Evolutionary conservation across 1,140 invertebrate genomes (phyloP), one percentile per base, ranked within the genome.

Genomic region (Branchinecta lindahli): DNA sequence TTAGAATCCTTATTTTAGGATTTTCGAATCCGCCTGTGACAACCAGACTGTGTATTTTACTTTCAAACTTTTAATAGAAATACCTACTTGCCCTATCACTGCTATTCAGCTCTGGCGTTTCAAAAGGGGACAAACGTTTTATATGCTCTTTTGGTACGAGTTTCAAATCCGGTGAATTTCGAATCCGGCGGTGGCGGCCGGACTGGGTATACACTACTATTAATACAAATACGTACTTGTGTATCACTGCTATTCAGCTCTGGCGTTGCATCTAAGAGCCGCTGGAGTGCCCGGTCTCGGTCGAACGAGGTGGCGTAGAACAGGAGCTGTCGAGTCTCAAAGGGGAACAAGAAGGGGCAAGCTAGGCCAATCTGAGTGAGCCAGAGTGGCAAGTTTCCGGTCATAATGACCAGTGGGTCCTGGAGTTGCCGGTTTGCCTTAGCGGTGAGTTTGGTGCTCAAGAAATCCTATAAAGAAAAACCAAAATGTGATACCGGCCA

Each of bases 261-360:
- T 0, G 89, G 90, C 8, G 87, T 86, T 68, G 89, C 88, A 79
- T 98, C 95, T 72, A 97, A 81, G 69, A 98, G 83, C 68, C 92
- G 85, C 80, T 96, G 92, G 70, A 98, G 81, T 47, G 95, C 94
- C 77, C 96, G 85, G 81, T 95, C 92, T 66, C 95, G 85, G 82
- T 98, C 95, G 80, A 98, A 98, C 46, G 92, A 92, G 47, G 92
- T 95, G 47, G 93, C 92, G 81, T 97, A 98, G 80, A 98, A 92
- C 46, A 98, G 80, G 75, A 97, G 81, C 79, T 98, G 94, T 8
- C 95, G 84, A 44, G 94, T 96, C 79, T 98, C 94, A 80, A 98
- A 98, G 52, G 94, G 94, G 76, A 98, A 91, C 66, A 98, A 82
- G 82, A 98, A 98, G 70, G 95, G 92, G 77, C 92, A 96, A 68